Conservation (phyloP, 2,113 vertebrate species). For the Zapus hudsonius region DNA sequence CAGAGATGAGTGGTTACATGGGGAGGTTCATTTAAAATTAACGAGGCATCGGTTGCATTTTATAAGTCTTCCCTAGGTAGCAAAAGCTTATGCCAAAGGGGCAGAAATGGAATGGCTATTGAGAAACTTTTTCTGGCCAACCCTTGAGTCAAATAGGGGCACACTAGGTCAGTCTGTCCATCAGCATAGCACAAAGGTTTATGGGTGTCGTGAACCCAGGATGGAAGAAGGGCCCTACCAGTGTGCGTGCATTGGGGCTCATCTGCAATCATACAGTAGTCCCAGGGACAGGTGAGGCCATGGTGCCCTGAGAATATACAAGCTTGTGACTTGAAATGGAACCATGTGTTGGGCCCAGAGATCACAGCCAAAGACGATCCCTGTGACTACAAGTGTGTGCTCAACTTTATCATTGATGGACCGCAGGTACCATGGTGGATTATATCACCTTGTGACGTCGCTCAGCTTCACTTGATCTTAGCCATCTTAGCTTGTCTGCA, state of each 20-base stretch:
- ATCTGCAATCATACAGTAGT: background rate
- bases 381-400: background rate
- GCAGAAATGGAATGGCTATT: slow-evolving; percentile 20
- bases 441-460: background rate
- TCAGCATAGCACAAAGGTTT: background rate
- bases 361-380: background rate
- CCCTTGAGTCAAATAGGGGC: slow-evolving; percentile 28
- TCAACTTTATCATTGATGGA: background rate
- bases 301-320: background rate
- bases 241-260: background rate
- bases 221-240: background rate
- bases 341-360: background rate
- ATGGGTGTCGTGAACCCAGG: background rate
- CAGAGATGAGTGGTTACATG: slow-evolving; percentile 78
- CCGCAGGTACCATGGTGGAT: too few species aligned
- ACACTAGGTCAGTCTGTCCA: background rate
- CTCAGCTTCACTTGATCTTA: background rate
- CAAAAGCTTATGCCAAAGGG: slow-evolving; percentile 64
- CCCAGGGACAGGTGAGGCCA: fast-evolving
- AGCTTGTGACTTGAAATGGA: background rate
- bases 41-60: slow-evolving; percentile 69
- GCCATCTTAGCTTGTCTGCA: too few species aligned
- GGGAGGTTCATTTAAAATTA: slow-evolving; percentile 75
- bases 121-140: slow-evolving; percentile 40
- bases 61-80: slow-evolving; percentile 66